Conservation (phyloP, 2,888 invertebrate species). For the Campoplex capitator region DNA sequence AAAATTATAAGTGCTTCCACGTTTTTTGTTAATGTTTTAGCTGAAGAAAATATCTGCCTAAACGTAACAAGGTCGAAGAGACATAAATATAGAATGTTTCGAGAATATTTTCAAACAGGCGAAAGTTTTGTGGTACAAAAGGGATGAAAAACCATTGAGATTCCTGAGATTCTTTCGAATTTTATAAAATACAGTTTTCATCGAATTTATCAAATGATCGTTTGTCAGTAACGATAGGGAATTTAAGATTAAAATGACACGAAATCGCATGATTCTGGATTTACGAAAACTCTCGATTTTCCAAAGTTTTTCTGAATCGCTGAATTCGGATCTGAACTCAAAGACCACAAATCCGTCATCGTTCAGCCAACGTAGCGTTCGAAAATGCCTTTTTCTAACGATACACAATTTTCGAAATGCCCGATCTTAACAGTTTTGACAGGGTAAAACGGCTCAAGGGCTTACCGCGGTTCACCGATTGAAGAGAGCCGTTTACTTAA, state of each 20-base stretch:
- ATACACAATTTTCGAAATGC: background rate
- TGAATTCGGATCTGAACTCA: background rate
- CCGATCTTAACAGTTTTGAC: background rate
- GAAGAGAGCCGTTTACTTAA: background rate
- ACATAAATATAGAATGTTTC: background rate
- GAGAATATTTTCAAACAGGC: background rate
- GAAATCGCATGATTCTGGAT: too few relatives aligned
- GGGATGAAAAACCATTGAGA: background rate
- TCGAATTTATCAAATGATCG: too few relatives aligned
- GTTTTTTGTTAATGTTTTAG: background rate
- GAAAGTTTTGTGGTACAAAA: background rate
- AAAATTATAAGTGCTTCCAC: background rate
- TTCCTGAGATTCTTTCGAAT: background rate
- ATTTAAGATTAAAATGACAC: background rate
- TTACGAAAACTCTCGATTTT: background rate
- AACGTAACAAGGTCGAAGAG: background rate
- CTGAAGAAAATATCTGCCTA: too few relatives aligned
- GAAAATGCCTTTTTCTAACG: background rate
- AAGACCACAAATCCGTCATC: background rate
- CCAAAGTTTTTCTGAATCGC: background rate
- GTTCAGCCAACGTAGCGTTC: background rate
- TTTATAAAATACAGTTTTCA: background rate
- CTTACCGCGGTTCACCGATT: background rate
- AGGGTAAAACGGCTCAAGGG: background rate
- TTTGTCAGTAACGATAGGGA: background rate